phyloP scores from a whole-genome alignment of 2,888 invertebrate species.

The Osmoderma eremita region DNA sequence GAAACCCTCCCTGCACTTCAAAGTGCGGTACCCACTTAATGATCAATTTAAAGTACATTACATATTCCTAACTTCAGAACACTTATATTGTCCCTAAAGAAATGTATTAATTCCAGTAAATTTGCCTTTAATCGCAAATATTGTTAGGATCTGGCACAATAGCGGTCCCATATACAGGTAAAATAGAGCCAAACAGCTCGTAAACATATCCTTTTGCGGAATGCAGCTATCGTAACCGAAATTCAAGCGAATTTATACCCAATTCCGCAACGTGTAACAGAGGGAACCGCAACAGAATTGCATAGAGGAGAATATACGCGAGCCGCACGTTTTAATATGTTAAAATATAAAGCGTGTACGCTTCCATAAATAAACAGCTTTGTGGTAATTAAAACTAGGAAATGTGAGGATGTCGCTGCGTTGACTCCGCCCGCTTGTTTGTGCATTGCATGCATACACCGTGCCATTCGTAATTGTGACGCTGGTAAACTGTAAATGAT shows the following conservation, averaged over 20 bases:
- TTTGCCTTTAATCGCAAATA: too few species aligned
- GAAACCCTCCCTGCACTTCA: too few species aligned
- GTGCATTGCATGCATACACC: too few species aligned
- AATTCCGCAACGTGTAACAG: slow-evolving; percentile 47
- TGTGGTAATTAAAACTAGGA: slow-evolving; percentile 56
- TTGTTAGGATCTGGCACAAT: too few species aligned
- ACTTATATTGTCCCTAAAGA: too few species aligned
- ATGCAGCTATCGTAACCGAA: slow-evolving; percentile 5
- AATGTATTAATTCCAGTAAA: too few species aligned
- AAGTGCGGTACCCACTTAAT: too few species aligned
- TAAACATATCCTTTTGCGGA: slow-evolving; percentile 2
- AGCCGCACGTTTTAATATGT: slow-evolving; percentile 57
- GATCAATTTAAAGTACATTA: too few species aligned
- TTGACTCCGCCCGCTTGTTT: neutral
- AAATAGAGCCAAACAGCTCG: neutral
- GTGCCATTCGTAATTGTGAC: slow-evolving; percentile 4
- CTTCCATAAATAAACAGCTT: slow-evolving; percentile 56
- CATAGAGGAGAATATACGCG: slow-evolving; percentile 55
- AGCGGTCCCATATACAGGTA: too few species aligned
- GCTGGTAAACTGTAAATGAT: slow-evolving; percentile 37
- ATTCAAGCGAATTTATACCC: slow-evolving; percentile 51
- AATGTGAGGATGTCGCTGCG: slow-evolving; percentile 35
- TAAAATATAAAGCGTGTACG: slow-evolving; percentile 54
- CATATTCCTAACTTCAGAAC: too few species aligned
- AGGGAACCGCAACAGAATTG: slow-evolving; percentile 59